A percentile compares a stretch with the other conserved stretches of the same genome.
phyloP scores from a whole-genome alignment of 1,140 invertebrate species.

The Colletes gigas region DNA sequence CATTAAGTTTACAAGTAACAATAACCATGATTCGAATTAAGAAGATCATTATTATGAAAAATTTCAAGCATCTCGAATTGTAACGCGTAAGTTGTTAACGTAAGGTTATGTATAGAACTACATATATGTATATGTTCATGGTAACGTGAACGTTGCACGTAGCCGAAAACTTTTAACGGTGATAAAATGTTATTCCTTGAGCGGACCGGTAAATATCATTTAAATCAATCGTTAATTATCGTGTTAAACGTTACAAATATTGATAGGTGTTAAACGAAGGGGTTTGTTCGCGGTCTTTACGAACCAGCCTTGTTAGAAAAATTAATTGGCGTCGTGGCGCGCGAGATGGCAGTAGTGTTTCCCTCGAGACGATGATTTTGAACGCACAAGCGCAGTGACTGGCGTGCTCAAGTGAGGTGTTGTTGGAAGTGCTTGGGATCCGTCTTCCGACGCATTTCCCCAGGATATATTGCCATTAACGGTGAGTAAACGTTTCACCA shows the following conservation, averaged over 20 bases:
- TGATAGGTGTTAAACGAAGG: not conserved
- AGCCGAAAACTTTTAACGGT: not conserved
- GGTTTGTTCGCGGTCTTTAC: constrained; percentile 6
- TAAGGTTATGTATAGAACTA: constrained; percentile 9
- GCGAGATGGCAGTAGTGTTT: constrained; percentile 41
- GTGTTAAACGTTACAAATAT: too few relatives aligned
- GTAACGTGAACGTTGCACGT: too few relatives aligned
- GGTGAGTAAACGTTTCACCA: constrained; percentile 38
- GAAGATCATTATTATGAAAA: constrained; percentile 5
- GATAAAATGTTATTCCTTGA: not conserved
- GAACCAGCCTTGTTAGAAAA: constrained; percentile 4
- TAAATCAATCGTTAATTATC: too few relatives aligned
- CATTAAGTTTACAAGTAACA: constrained; percentile 29
- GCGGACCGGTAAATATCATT: too few relatives aligned
- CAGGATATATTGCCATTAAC: constrained; percentile 44
- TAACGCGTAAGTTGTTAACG: constrained; percentile 6
- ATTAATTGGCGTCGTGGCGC: not conserved
- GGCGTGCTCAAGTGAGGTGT: constrained; percentile 62
- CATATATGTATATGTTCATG: too few relatives aligned
- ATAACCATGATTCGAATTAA: constrained; percentile 8
- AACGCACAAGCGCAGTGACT: constrained; percentile 61
- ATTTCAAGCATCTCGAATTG: not conserved
- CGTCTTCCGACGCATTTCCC: constrained; percentile 43
- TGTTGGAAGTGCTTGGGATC: constrained; percentile 52
- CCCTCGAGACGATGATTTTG: constrained; percentile 26